Conservation (phyloP, 2,113 vertebrate species). For the Pseudorasbora parva region DNA sequence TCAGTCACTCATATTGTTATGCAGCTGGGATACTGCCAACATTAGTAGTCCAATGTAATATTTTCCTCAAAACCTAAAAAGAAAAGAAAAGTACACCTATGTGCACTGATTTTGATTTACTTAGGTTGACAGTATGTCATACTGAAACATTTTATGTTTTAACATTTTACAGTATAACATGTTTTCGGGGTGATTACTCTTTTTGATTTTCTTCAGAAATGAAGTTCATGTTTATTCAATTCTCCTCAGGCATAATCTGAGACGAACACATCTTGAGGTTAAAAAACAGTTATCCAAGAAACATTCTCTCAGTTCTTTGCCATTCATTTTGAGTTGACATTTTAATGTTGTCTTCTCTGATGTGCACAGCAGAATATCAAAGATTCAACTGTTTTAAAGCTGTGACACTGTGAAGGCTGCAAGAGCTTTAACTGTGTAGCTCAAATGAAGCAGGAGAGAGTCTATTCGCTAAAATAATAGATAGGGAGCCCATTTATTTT, state of each 20-base stretch:
- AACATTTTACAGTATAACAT: neutral
- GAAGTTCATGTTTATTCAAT: conserved; percentile 14
- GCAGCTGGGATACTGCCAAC: neutral
- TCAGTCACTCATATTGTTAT: neutral
- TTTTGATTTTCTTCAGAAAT: conserved; percentile 21
- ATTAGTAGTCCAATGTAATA: conserved; percentile 16
- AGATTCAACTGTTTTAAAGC: conserved; percentile 24
- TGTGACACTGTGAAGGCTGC: conserved; percentile 22
- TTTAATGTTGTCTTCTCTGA: conserved; percentile 28
- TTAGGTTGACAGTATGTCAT: neutral
- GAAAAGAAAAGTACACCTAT: neutral
- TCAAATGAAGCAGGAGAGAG: conserved; percentile 69
- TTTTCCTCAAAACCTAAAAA: neutral
- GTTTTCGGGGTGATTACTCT: conserved; percentile 2
- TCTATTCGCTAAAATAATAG: conserved; percentile 57
- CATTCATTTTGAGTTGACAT: conserved; percentile 51
- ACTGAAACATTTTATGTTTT: neutral
- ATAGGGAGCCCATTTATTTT: conserved; percentile 76
- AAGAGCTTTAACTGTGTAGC: conserved; percentile 45
- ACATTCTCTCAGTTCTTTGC: conserved; percentile 13
- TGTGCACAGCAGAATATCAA: conserved; percentile 23
- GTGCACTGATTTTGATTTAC: neutral
- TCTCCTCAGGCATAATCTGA: conserved; percentile 10
- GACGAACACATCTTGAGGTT: neutral
- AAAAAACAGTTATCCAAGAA: neutral